Base-by-base conservation (phyloP, 2,888 invertebrate species). In the Myopa tessellatipennis region DNA sequence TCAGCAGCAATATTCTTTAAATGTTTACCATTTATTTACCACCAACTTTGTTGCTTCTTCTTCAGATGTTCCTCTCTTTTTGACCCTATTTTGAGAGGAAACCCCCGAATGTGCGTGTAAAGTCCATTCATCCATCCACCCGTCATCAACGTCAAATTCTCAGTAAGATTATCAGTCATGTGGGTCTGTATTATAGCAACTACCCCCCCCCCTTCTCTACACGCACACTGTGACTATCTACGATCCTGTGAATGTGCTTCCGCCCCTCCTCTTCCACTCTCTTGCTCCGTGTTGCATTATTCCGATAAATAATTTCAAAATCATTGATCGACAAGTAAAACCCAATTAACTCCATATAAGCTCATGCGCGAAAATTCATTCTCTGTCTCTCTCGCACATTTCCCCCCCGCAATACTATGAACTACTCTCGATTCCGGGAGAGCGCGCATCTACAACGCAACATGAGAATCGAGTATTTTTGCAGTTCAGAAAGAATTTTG, bases 271-370 rank as follows among this genome's bases (percentile, higher is more conserved):
- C 4, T 5, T 3, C 4, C 60, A 7, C 18, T 50, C 79, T 74
- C 79, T 72, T 80, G 76, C 38, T 77, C 77, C 80, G 76, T 78
- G 77, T 78, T 77, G 77, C 73, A 81, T 80, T 80, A 79, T 79
- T 81, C 78, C 74, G 73, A 82, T 79, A 79, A 83, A 84, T 84
- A 83, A 82, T 83, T 82, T 82, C 80, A 80, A 81, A 82, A 82
- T 80, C 81, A 83, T 79, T 84, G 83, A 83, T 82, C 82, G 80
- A 81, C 82, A 83, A 83, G 85, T 85, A 86, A 87, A 85, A 83
- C 85, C 87, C 88, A 88, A 88, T 88, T 88, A 88, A 85, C 85
- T 85, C 85, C 84, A 84, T 85, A 85, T 84, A 85, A 84, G 82
- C 80, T 74, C 77, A 80, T 80, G 78, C 80, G 82, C 83, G 81